Percentiles rank a stretch among this genome's conserved stretches.
Conservation (phyloP, 92 coral and sea anemone species). For the Paramuricea clavata region DNA sequence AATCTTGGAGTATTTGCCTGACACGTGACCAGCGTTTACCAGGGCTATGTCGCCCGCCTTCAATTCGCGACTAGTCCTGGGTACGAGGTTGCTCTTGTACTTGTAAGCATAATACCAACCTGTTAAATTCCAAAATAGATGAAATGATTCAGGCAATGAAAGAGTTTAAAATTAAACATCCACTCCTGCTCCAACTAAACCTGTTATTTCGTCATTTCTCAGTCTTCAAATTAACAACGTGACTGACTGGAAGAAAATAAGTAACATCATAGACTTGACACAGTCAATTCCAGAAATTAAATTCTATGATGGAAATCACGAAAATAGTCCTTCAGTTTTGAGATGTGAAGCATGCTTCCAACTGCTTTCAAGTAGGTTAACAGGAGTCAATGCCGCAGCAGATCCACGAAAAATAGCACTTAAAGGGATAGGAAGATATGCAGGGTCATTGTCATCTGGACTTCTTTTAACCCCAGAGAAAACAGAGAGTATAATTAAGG, state of each 20-base stretch:
- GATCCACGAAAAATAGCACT: not conserved
- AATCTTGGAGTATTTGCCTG: too few relatives aligned
- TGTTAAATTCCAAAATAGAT: slow-evolving; percentile 15
- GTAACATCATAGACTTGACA: not conserved
- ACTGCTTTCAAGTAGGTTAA: slow-evolving; percentile 18
- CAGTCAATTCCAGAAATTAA: slow-evolving; percentile 22
- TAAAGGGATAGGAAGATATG: slow-evolving; percentile 12
- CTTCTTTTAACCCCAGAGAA: slow-evolving; percentile 18
- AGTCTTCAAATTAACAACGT: not conserved
- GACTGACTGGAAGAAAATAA: not conserved
- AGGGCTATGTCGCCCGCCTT: too few relatives aligned
- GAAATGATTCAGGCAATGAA: slow-evolving; percentile 14
- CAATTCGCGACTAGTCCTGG: too few relatives aligned
- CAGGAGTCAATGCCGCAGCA: not conserved
- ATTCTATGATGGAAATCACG: slow-evolving; percentile 23
- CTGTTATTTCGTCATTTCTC: not conserved
- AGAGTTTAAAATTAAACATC: slow-evolving; percentile 8
- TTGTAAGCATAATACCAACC: not conserved
- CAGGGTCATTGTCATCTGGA: slow-evolving; percentile 29
- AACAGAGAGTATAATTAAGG: slow-evolving; percentile 7
- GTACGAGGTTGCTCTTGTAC: not conserved
- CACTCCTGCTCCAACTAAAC: not conserved
- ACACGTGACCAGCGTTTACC: too few relatives aligned
- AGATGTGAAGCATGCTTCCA: slow-evolving; percentile 30
- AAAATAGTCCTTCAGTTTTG: slow-evolving; percentile 18